Evolutionary conservation across 2,888 invertebrate genomes (phyloP).

Genomic region (Leistus spinibarbis): DNA sequence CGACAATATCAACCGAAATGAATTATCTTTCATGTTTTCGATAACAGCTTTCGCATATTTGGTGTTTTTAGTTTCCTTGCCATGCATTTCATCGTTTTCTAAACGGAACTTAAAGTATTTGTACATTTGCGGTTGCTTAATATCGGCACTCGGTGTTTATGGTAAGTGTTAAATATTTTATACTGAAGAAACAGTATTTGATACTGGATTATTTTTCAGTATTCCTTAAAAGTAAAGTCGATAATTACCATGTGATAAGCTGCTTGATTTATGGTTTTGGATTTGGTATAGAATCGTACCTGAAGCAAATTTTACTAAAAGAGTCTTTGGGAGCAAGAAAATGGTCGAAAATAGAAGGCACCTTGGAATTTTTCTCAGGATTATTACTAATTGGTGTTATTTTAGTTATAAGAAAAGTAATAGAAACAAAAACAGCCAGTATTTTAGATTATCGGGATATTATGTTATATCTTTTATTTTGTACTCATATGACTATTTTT

Average conservation of each 20-base stretch:
- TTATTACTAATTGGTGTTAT: conserved; percentile 41
- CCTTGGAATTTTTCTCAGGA: conserved; percentile 44
- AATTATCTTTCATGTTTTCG: conserved; percentile 41
- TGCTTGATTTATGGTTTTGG: conserved; percentile 45
- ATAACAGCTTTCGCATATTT: conserved; percentile 42
- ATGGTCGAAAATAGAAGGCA: conserved; percentile 43
- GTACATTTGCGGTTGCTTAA: conserved; percentile 40
- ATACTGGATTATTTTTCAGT: conserved; percentile 41
- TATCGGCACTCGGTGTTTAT: conserved; percentile 40
- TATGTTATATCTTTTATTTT: conserved; percentile 19
- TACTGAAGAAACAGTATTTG: too few species aligned
- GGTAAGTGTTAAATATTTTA: conserved; percentile 38
- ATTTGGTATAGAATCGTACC: conserved; percentile 43
- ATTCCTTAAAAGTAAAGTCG: conserved; percentile 39
- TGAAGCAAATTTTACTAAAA: conserved; percentile 43
- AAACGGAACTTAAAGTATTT: conserved; percentile 40
- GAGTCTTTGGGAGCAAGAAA: conserved; percentile 43
- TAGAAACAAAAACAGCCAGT: neutral
- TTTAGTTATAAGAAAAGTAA: conserved; percentile 17
- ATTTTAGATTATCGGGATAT: conserved; percentile 17
- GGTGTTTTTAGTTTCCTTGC: conserved; percentile 41
- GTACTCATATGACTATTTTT: conserved; percentile 36
- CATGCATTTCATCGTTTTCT: conserved; percentile 42
- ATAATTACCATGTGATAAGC: conserved; percentile 42
- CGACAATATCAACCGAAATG: conserved; percentile 33